Conservation (phyloP, 1,140 invertebrate species). For the Choristoneura fumiferana region DNA sequence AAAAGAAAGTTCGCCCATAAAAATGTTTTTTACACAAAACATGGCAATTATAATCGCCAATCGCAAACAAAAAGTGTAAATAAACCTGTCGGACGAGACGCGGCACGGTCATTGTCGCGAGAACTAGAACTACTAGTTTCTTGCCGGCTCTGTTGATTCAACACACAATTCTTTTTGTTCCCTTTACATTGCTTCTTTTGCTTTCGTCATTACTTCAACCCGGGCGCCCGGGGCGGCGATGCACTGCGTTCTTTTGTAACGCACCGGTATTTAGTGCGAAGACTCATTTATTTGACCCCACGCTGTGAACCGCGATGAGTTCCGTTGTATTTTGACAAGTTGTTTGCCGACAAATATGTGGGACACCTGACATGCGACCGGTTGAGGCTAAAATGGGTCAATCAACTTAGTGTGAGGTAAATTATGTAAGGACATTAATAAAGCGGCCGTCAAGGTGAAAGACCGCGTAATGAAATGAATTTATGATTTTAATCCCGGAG, state of each 20-base stretch:
- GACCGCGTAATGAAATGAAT: conserved; percentile 1
- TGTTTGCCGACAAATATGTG: conserved; percentile 44
- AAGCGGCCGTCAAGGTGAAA: conserved; percentile 10
- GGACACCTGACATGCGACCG: conserved; percentile 33
- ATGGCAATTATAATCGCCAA: conserved; percentile 17
- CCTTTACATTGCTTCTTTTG: conserved; percentile 18
- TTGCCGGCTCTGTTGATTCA: conserved; percentile 16
- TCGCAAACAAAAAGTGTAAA: conserved; percentile 35
- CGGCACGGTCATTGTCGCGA: conserved; percentile 53
- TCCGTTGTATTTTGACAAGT: conserved; percentile 52
- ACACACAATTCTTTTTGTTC: conserved; percentile 19
- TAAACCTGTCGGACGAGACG: conserved; percentile 49
- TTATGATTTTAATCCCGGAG: conserved; percentile 13
- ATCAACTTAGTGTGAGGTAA: conserved; percentile 27
- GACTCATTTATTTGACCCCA: conserved; percentile 34
- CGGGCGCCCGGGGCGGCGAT: background rate
- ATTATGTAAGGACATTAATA: conserved; percentile 25
- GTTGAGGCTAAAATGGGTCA: conserved; percentile 31
- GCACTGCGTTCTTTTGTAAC: conserved; percentile 10
- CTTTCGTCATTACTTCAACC: background rate
- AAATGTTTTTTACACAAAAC: conserved; percentile 17
- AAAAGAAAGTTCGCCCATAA: conserved; percentile 16
- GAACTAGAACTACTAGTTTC: conserved; percentile 40
- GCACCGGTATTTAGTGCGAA: conserved; percentile 10
- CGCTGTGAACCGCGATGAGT: conserved; percentile 25